Evolutionary conservation across 2,113 vertebrate genomes (phyloP), one percentile per base, ranked within the genome.

Genomic region (Spea bombifrons): DNA sequence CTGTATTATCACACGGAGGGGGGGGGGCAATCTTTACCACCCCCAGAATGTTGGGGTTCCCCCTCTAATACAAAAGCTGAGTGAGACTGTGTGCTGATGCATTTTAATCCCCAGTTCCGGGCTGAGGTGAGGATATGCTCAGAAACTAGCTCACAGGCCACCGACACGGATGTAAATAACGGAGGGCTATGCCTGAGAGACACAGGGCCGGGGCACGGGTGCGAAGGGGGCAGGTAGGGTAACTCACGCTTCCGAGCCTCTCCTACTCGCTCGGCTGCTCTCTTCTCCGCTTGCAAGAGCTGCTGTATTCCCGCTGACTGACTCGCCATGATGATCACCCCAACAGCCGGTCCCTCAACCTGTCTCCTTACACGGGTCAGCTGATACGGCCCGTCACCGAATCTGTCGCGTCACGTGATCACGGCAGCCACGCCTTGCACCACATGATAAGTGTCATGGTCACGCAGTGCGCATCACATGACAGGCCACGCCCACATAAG

Each of bases 231-330:
- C 30, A 30, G 30, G 30, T 30, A 30, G 30, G 8, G 5, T 9
- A 9, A 3, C 97, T 98, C 89, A 98, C 97, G 89, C 84, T 99
- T 99, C 76, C 97, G 93, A 83, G 97, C 96, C 82, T 98, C 97
- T 0, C 94, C 91, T 86, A 99, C 97, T 88, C 97, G 97, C 89
- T 99, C 97, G 0, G 96, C 97, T 0, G 96, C 97, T 66, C 96
- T 92, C 77, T 98, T 98, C 90, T 99, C 97, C 10, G 96, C 97
- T 84, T 98, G 96, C 85, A 98, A 91, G 86, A 99, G 90, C 92
- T 98, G 97, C 91, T 99, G 96, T 83, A 99, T 97, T 0, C 97
- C 85, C 96, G 97, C 76, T 4, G 97, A 99, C 92, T 99, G 97
- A 10, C 95, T 97, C n/a, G 96, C 96, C 97, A 98, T 98, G 81